These are phyloP conservation scores for Habroteleia sp. DNA, from an alignment of 2,888 invertebrate species.

Conservation along the genomic window DNA sequence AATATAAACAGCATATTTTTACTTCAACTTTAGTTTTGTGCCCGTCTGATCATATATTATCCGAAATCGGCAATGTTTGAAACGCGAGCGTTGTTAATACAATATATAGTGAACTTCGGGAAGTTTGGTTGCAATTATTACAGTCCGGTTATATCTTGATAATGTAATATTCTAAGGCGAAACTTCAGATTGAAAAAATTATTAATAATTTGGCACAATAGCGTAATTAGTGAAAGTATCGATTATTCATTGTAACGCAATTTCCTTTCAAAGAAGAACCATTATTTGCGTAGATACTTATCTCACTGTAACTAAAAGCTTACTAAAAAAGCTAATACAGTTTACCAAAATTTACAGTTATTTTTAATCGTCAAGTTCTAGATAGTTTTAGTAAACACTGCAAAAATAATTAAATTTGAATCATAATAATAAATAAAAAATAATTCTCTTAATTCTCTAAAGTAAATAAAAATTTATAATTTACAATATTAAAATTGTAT, in stretches of 20 bases:
- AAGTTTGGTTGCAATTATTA: constrained; percentile 30
- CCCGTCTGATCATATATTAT: constrained; percentile 3
- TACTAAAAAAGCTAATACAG: too few species aligned
- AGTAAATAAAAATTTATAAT: too few species aligned
- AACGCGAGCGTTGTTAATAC: constrained; percentile 25
- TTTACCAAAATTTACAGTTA: too few species aligned
- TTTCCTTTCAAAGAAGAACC: not conserved
- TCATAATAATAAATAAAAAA: too few species aligned
- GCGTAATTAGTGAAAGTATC: constrained; percentile 16
- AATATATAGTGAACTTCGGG: constrained; percentile 14
- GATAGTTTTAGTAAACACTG: too few species aligned
- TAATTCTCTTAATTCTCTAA: too few species aligned
- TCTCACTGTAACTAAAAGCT: too few species aligned
- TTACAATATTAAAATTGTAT: too few species aligned
- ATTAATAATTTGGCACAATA: constrained; percentile 13
- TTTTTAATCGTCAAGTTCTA: too few species aligned
- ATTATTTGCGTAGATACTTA: too few species aligned
- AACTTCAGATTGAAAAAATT: constrained; percentile 33
- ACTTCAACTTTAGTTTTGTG: constrained; percentile 1
- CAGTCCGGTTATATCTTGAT: constrained; percentile 34
- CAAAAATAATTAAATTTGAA: too few species aligned
- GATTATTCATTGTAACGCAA: constrained; percentile 4
- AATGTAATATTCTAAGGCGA: constrained; percentile 28
- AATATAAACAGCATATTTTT: too few species aligned
- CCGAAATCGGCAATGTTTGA: constrained; percentile 13